Percentiles rank a stretch among this genome's conserved stretches.
These are phyloP conservation scores for Drosophila melanogaster DNA, from an alignment of 1,140 invertebrate genomes.

Conservation along the genomic window Release_6_plus_ISO1_MT NT_033777.3:19523001-19523500, in stretches of 20 bases:
- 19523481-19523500: constrained; percentile 37
- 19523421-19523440: constrained; percentile 58
- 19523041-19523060: constrained; percentile 13
- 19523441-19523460: constrained; percentile 11
- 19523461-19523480: constrained; percentile 4
- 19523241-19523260: no score
- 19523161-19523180: background rate
- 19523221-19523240: constrained; percentile 1
- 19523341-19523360: background rate
- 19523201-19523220: background rate
- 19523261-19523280: background rate
- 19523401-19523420: constrained; percentile 60
- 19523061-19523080: constrained; percentile 23
- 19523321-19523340: background rate
- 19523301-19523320: background rate
- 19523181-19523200: constrained; percentile 11
- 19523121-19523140: constrained; percentile 9
- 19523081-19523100: constrained; percentile 14
- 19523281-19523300: no score
- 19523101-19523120: constrained; percentile 19
- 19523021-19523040: background rate
- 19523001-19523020: background rate
- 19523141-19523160: constrained; percentile 4
- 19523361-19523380: background rate
- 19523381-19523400: constrained; percentile 58